Base-by-base conservation (phyloP, 2,888 invertebrate genomes). In the Netelia fuscicornis region DNA sequence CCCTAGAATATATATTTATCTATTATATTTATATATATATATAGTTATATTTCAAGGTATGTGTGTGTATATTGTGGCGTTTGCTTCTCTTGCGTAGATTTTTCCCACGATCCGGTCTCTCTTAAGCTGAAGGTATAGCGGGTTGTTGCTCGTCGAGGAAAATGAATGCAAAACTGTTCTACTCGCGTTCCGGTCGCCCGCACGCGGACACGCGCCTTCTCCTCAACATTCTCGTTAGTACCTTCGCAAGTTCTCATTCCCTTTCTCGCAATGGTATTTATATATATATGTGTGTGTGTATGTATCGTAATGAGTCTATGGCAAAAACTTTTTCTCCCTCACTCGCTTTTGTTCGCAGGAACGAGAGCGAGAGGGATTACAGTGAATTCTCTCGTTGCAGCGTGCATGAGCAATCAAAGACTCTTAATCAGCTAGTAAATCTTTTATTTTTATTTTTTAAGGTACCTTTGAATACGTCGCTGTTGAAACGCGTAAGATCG, bases 401-500 rank as follows among this genome's bases (percentile, higher is more conserved):
- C n/a, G 17, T 64, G n/a, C 25, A 13, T n/a, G 62, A 11, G 65
- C 52, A 64, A 75, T 62, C 48, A 17, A 20, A 13, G 23, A 11
- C 11, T 64, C 17, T 58, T 75, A 13, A 44, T 56, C 23, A 56
- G 56, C n/a, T 13, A 56, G 20, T 56, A 20, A 56, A 72, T 58
- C 62, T 42, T 42, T 65, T 52, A 54, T 54, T 64, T 76, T 76
- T 64, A 23, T 25, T 60, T 13, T 48, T 70, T 1, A 56, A n/a
- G 30, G 56, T 91, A 94, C 95, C 96, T 93, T 96, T 96, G 90
- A 98, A 97, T 75, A 97, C 96, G 91, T 98, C 97, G 92, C 97
- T 97, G 93, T 98, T 98, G 91, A 98, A 96, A 89, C 96, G 96
- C 9, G 96, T 95, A 17, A 98, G 95, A 87, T 97, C 95, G 94